Evolutionary conservation across 2,113 vertebrate genomes (phyloP).

Genomic region (Gavialis gangeticus): DNA sequence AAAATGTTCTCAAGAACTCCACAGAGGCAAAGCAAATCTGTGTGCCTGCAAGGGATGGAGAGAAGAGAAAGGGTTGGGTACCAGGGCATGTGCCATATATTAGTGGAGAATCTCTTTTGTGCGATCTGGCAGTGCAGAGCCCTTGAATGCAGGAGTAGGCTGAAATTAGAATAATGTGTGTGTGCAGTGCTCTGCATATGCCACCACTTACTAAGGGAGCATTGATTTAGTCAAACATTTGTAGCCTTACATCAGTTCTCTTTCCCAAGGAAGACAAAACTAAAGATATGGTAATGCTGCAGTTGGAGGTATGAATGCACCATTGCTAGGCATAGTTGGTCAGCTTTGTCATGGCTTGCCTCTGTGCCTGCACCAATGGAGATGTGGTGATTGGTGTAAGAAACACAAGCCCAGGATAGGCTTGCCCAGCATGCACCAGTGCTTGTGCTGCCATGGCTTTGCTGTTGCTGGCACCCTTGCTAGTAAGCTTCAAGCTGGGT

Average conservation of each 20-base stretch:
- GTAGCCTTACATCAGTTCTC: neutral
- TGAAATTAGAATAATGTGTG: neutral
- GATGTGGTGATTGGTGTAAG: neutral
- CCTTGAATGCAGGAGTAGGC: neutral
- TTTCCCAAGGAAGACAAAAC: neutral
- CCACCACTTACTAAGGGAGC: neutral
- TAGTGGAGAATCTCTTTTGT: too few relatives aligned
- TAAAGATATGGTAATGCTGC: accelerated
- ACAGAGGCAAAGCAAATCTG: neutral
- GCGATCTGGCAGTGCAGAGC: too few relatives aligned
- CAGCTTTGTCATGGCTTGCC: neutral
- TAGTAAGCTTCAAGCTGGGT: neutral
- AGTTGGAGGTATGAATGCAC: neutral
- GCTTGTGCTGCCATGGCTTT: neutral
- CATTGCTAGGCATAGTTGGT: neutral
- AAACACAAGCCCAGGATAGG: accelerated
- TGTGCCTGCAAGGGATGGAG: neutral
- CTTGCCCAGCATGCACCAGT: neutral
- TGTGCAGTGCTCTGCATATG: neutral
- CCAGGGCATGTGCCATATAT: neutral
- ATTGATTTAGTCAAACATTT: neutral
- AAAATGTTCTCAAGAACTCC: neutral
- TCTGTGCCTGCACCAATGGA: neutral
- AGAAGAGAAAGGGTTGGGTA: neutral
- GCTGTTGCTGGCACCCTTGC: neutral